Evolutionary conservation across 2,797 vertebrate species (phyloP), one percentile per base, ranked within the genome.

Genomic region (Taenioides sp.): DNA sequence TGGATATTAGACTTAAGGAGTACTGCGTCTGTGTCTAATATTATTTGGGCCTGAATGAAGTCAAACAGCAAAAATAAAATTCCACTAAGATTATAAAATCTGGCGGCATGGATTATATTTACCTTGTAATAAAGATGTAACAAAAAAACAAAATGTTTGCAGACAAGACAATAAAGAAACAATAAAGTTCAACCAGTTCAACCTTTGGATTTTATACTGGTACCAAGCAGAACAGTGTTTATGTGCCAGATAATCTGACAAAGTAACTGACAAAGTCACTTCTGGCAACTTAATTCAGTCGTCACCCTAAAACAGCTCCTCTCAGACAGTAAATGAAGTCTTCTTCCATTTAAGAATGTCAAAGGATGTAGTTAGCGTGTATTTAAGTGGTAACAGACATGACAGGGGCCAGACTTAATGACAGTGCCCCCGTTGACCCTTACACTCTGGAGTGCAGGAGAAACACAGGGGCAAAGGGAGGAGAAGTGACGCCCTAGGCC

Each of bases 401-500:
- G 18, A 62, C 57, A 59, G 18, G 11, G 57, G 22, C 22, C 12
- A 4, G 25, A 25, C 11, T 27, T 25, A 59, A 34, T 7, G 17
- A 47, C 62, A 25, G 17, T 12, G n/a, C 37, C n/a, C 61, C 18
- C 43, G n/a, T 17, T 65, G 37, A 65, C 31, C 18, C 52, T 22
- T 67, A 37, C 5, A 18, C 60, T 27, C 60, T 16, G 18, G 31
- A 54, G 71, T 71, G 40, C 76, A 75, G 16, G 22, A 80, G 75
- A 65, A 77, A 65, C 23, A 20, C 65, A 81, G 75, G 79, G 82
- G 60, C 69, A 68, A 37, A 67, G 72, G 74, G 73, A 67, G 74
- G 77, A 84, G 78, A 87, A 85, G 80, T 75, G 76, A 71, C 71
- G 83, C 84, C 74, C 63, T 25, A 10, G 85, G 87, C 66, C 34